These are phyloP conservation scores for Lophotis ruficrista DNA, from an alignment of 2,113 vertebrate genomes.

Conservation along the genomic window DNA sequence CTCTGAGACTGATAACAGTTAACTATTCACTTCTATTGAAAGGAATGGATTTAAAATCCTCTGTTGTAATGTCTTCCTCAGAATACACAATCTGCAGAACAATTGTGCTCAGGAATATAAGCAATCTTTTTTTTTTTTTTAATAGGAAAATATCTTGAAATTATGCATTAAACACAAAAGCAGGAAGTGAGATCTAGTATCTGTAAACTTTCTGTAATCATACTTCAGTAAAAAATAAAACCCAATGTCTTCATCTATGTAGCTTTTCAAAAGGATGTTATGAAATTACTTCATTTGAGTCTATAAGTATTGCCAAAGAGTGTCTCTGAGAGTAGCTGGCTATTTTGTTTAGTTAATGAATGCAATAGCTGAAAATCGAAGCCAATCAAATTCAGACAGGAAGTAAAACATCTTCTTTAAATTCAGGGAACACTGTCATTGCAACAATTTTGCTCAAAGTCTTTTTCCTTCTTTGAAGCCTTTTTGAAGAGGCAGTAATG, in stretches of 20 bases:
- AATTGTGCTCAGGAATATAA: neutral
- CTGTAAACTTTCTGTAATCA: neutral
- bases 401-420: neutral
- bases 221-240: neutral
- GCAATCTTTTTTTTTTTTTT: neutral
- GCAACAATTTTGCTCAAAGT: neutral
- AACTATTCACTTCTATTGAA: neutral
- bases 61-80: neutral
- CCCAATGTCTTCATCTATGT: neutral
- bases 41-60: neutral
- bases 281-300: neutral
- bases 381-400: neutral
- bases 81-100: neutral
- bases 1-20: neutral
- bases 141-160: neutral
- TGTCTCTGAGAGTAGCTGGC: neutral
- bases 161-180: neutral
- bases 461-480: neutral
- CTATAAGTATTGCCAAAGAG: neutral
- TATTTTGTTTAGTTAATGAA: neutral
- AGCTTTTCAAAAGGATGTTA: neutral
- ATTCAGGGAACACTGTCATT: neutral
- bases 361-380: neutral
- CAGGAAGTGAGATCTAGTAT: neutral
- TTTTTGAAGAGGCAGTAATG: neutral